Evolutionary conservation across 2,888 invertebrate species (phyloP).

Genomic region (Protodeltote pygarga): DNA sequence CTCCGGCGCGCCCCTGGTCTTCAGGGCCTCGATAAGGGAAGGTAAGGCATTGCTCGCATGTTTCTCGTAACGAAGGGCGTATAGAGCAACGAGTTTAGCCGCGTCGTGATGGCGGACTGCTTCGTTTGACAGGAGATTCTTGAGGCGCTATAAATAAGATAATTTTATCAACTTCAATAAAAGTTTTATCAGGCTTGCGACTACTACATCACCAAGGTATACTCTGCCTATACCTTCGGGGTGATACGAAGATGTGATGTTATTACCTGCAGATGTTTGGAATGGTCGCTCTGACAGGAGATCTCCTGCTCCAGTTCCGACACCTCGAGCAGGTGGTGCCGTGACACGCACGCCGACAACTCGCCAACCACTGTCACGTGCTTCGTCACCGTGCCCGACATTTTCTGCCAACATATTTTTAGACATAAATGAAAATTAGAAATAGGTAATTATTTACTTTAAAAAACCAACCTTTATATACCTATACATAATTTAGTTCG

Average conservation of each 20-base stretch:
- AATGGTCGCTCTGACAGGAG: constrained; percentile 95
- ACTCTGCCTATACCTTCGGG: too few species aligned
- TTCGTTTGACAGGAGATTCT: constrained; percentile 91
- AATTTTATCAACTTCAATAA: too few species aligned
- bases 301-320: constrained; percentile 98
- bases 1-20: constrained; percentile 90
- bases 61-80: constrained; percentile 97
- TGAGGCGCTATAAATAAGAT: constrained; percentile 88
- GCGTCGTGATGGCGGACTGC: constrained; percentile 92
- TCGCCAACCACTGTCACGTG: constrained; percentile 99
- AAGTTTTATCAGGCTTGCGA: too few species aligned
- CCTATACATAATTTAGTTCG: too few species aligned
- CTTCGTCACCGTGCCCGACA: constrained; percentile 98
- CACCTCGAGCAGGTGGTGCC: constrained; percentile 93
- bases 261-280: constrained; percentile 89
- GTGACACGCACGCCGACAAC: constrained; percentile 93
- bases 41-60: constrained; percentile 93
- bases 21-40: constrained; percentile 91
- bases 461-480: too few species aligned
- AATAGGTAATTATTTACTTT: too few species aligned
- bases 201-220: too few species aligned
- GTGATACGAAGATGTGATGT: background rate
- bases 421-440: too few species aligned
- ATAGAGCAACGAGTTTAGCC: constrained; percentile 95
- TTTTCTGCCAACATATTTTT: too few species aligned